Conservation (phyloP, 2,113 vertebrate species). For the Struthio camelus region DNA sequence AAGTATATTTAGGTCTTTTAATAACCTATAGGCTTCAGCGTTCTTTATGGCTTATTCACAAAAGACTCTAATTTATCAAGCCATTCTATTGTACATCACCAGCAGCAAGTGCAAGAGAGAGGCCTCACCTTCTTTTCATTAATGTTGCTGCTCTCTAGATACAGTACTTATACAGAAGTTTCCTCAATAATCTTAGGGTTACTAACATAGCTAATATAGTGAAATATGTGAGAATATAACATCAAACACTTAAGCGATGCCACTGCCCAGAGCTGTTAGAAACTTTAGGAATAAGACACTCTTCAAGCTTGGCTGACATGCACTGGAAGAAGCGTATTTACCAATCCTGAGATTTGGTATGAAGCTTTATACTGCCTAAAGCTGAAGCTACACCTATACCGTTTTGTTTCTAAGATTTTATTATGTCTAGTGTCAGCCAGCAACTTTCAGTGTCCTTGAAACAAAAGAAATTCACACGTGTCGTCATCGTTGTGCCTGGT, state of each 20-base stretch:
- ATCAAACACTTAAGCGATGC: not conserved
- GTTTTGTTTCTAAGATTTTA: not conserved
- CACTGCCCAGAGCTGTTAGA: not conserved
- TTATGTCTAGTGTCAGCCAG: not conserved
- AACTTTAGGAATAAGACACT: not conserved
- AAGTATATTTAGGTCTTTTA: constrained; percentile 59
- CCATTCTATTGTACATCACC: not conserved
- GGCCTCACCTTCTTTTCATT: not conserved
- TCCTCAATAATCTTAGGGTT: not conserved
- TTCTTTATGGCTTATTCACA: constrained; percentile 60
- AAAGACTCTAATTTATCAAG: constrained; percentile 63
- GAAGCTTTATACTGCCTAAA: not conserved
- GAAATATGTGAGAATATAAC: not conserved
- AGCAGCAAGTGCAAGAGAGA: constrained; percentile 37
- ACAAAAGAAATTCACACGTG: not conserved
- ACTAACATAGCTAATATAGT: not conserved
- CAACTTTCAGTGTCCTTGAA: not conserved
- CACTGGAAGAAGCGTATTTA: not conserved
- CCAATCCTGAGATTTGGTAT: not conserved
- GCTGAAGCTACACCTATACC: rapidly evolving
- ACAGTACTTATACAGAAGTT: not conserved
- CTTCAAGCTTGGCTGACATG: not conserved
- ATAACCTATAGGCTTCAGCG: constrained; percentile 2
- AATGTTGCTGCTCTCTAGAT: not conserved
- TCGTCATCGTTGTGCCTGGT: not conserved